phyloP scores from a whole-genome alignment of 2,888 invertebrate species.

The Pachymerium ferrugineum region DNA sequence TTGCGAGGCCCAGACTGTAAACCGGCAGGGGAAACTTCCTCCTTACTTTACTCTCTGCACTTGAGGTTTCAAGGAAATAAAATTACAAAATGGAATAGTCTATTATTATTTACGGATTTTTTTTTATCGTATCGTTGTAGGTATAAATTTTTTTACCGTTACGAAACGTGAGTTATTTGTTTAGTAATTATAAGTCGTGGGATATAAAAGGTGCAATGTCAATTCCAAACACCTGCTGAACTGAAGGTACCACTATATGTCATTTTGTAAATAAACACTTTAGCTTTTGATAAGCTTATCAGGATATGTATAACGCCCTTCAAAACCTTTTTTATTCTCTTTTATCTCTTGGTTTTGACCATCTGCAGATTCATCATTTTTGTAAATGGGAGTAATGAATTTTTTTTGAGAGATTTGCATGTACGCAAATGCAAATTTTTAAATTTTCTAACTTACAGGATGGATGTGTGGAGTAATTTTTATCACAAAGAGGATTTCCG shows the following conservation, averaged over 20 bases:
- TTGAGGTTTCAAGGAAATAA: slow-evolving; percentile 23
- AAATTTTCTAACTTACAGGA: background rate
- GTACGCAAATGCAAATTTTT: no score
- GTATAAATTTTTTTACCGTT: background rate
- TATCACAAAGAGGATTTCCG: background rate
- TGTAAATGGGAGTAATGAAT: no score
- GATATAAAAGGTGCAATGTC: background rate
- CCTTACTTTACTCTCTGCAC: background rate
- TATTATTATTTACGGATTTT: background rate
- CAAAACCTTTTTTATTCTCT: no score
- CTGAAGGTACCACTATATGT: no score
- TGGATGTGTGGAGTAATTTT: background rate
- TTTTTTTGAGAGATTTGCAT: no score
- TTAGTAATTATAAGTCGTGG: background rate
- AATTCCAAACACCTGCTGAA: slow-evolving; percentile 1
- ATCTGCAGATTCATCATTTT: background rate
- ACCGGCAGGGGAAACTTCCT: slow-evolving; percentile 1
- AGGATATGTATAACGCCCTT: background rate
- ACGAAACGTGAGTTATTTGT: background rate
- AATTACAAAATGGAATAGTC: background rate
- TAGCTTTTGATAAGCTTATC: background rate
- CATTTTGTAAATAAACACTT: background rate
- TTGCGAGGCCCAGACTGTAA: background rate
- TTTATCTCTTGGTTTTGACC: no score
- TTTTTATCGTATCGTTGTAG: background rate